Base-by-base conservation (phyloP, 1,140 invertebrate species). In the Lysiphlebus fabarum region DNA sequence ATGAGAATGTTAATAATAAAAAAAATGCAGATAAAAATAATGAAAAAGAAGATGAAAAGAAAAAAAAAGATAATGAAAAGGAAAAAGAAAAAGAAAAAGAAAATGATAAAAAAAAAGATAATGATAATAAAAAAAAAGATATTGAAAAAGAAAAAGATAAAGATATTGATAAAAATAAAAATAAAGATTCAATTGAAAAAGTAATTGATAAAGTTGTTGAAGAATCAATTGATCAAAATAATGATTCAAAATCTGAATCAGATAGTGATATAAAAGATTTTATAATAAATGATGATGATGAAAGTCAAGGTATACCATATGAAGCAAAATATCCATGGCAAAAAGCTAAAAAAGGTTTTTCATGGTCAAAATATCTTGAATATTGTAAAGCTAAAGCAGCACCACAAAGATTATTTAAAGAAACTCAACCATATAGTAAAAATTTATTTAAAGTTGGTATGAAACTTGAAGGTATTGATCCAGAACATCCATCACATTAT, bases 401-500 rank as follows among this genome's bases (percentile, higher is more conserved):
- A 1, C 90, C 90, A 6, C 81, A 85, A 4, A 89, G 90, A 67
- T 74, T 93, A 6, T 93, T 93, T 65, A 86, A 88, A 64, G 89
- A 91, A 71, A 83, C 89, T 0, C 89, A 90, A 65, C 90, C 82
- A 47, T 87, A 82, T 70, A 77, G 65, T 47, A 83, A 87, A 65
- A 92, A 92, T 76, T 81, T 82, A 14, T 92, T 92, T 65, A 84
- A 85, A 77, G 83, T 89, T 54, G 93, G 93, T 9, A 95, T 96
- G 92, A 92, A 93, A 70, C 70, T 97, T 53, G 95, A 98, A 82
- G 94, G 92, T 1, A 92, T 96, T 59, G 95, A 98, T 81, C 94
- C 93, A 0, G 86, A 90, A 66, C 91, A 95, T 77, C 93, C 92
- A 54, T 89, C 90, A 0, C 77, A 91, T 49, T 95, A 94, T 72